A percentile compares a stretch with the other conserved stretches of the same genome.
Evolutionary conservation across 2,888 invertebrate genomes (phyloP).

Genomic region (Gerosis bhagava): DNA sequence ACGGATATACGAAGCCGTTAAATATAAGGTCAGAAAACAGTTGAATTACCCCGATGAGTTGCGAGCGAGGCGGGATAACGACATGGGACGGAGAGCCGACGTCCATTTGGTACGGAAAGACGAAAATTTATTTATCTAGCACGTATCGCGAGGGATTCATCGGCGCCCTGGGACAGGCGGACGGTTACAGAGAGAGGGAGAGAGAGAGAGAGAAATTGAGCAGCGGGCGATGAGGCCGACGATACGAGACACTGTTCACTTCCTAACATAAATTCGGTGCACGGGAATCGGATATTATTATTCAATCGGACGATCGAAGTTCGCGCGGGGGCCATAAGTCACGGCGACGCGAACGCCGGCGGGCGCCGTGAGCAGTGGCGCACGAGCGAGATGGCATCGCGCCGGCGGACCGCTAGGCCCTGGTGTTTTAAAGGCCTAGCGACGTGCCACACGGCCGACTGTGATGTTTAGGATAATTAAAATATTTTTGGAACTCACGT

Average conservation of each 20-base stretch:
- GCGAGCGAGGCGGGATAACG: slow-evolving; percentile 36
- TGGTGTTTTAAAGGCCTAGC: slow-evolving; percentile 13
- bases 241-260: slow-evolving; percentile 77
- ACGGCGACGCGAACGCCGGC: slow-evolving; percentile 78
- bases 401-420: slow-evolving; percentile 55
- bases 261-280: slow-evolving; percentile 80
- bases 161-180: slow-evolving; percentile 59
- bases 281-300: slow-evolving; percentile 80
- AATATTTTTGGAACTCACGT: slow-evolving; percentile 11
- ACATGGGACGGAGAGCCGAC: slow-evolving; percentile 50
- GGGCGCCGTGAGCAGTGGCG: slow-evolving; percentile 78
- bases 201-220: no score
- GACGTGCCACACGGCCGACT: slow-evolving; percentile 12
- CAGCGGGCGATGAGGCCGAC: slow-evolving; percentile 59
- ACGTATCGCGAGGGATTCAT: slow-evolving; percentile 55
- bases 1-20: no score
- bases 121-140: slow-evolving; percentile 71
- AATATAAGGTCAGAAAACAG: slow-evolving; percentile 59
- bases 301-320: slow-evolving; percentile 80
- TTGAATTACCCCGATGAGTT: slow-evolving; percentile 47
- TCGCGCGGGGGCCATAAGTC: slow-evolving; percentile 79
- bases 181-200: no score
- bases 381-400: slow-evolving; percentile 36
- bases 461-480: slow-evolving; percentile 19
- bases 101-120: slow-evolving; percentile 51